These are phyloP conservation scores for Oncorhynchus keta DNA, from an alignment of 2,113 vertebrate species.

Conservation along the genomic window DNA sequence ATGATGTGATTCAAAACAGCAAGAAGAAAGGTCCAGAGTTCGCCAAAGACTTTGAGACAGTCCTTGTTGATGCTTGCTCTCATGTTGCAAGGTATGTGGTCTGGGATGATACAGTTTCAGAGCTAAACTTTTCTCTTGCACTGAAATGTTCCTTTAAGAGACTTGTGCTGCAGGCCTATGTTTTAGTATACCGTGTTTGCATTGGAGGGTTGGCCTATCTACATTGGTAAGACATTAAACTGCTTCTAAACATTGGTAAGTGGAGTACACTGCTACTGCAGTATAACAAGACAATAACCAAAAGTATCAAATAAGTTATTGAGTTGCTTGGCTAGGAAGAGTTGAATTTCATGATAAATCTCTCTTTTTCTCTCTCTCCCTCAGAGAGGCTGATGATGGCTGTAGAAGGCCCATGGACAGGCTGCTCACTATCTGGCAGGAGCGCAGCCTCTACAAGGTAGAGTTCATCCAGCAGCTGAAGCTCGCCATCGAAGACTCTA, in stretches of 20 bases:
- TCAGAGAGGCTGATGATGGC: constrained; percentile 90
- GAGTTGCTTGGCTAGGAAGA: too few relatives aligned
- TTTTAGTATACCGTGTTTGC: too few relatives aligned
- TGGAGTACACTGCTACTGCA: too few relatives aligned
- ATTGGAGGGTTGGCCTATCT: too few relatives aligned
- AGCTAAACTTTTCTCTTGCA: background rate
- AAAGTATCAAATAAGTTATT: too few relatives aligned
- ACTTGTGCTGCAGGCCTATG: too few relatives aligned
- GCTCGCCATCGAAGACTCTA: constrained; percentile 92
- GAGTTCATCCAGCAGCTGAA: constrained; percentile 98
- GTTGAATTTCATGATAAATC: too few relatives aligned
- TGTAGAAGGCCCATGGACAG: constrained; percentile 96
- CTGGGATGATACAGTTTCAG: background rate
- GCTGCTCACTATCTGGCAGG: constrained; percentile 97
- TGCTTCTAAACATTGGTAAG: too few relatives aligned
- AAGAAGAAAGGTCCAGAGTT: constrained; percentile 99
- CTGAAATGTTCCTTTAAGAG: background rate
- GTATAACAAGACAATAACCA: too few relatives aligned
- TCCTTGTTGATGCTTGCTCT: constrained; percentile 95
- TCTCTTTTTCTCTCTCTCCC: background rate
- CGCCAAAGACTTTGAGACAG: constrained; percentile 91
- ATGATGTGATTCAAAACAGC: constrained; percentile 99
- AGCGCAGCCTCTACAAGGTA: constrained; percentile 87
- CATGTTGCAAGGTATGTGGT: constrained; percentile 90
- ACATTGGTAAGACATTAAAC: too few relatives aligned